Evolutionary conservation across 2,113 vertebrate genomes (phyloP).

Genomic region (Phalacrocorax pelagicus): DNA sequence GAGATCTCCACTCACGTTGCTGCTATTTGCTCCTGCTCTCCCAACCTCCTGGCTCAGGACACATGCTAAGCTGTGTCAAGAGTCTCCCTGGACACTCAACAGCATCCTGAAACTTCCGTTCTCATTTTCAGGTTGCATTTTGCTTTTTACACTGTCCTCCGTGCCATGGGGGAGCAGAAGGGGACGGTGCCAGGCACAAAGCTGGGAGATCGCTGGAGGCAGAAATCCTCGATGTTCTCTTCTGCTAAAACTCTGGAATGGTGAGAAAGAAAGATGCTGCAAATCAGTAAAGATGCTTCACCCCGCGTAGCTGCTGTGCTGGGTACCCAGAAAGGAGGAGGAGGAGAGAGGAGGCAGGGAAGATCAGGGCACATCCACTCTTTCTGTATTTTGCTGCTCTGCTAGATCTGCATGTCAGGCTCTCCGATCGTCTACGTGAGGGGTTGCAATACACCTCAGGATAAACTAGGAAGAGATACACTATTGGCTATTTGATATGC

Average conservation of each 20-base stretch:
- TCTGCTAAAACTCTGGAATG: not conserved
- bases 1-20: not conserved
- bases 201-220: not conserved
- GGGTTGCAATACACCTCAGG: not conserved
- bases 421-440: not conserved
- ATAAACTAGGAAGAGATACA: not conserved
- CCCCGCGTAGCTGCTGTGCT: not conserved
- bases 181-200: not conserved
- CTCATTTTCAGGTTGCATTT: not conserved
- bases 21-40: not conserved
- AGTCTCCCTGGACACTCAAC: not conserved
- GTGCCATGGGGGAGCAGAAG: accelerated
- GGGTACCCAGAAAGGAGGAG: not conserved
- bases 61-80: accelerated
- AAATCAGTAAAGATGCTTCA: not conserved
- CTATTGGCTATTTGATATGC: constrained; percentile 18
- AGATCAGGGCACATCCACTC: not conserved
- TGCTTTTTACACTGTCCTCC: not conserved
- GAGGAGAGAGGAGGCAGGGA: not conserved
- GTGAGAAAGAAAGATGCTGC: not conserved
- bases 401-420: not conserved
- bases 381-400: not conserved
- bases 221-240: not conserved
- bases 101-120: not conserved
- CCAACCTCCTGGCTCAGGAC: not conserved